These are phyloP conservation scores for Macropodus opercularis DNA, from an alignment of 2,797 vertebrate species.

Conservation along the genomic window DNA sequence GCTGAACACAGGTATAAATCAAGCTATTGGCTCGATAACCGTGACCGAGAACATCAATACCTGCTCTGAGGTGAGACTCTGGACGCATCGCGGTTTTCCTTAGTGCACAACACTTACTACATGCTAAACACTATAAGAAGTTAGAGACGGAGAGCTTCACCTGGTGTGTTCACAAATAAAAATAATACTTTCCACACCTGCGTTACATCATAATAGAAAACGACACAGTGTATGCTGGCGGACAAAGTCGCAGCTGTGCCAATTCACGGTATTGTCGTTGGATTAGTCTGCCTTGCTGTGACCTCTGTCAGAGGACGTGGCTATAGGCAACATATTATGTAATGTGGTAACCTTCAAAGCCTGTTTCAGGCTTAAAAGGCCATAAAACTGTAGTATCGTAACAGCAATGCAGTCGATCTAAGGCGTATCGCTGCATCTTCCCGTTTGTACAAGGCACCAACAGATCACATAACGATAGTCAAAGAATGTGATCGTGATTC, in stretches of 20 bases:
- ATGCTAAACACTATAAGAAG: neutral
- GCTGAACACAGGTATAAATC: neutral
- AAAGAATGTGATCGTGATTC: slow-evolving; percentile 59
- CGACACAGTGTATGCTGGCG: no score
- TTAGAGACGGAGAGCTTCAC: no score
- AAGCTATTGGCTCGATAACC: neutral
- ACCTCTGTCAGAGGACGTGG: slow-evolving; percentile 1
- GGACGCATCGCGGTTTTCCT: neutral
- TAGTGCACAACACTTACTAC: neutral
- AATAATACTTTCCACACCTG: no score
- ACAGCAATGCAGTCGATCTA: slow-evolving; percentile 32
- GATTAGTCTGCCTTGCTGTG: slow-evolving; percentile 5
- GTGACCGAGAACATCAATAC: neutral
- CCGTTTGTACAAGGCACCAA: slow-evolving; percentile 14
- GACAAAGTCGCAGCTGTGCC: neutral
- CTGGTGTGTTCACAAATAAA: no score
- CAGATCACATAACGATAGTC: slow-evolving; percentile 52
- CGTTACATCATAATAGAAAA: no score
- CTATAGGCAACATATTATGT: slow-evolving; percentile 20
- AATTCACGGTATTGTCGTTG: neutral
- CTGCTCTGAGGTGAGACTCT: neutral
- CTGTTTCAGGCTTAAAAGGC: slow-evolving; percentile 24
- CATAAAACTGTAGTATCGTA: slow-evolving; percentile 23
- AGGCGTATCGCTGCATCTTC: slow-evolving; percentile 27
- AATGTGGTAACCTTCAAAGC: slow-evolving; percentile 25